These are phyloP conservation scores for Syncerus caffer DNA, from an alignment of 2,797 vertebrate genomes.

Conservation along the genomic window DNA sequence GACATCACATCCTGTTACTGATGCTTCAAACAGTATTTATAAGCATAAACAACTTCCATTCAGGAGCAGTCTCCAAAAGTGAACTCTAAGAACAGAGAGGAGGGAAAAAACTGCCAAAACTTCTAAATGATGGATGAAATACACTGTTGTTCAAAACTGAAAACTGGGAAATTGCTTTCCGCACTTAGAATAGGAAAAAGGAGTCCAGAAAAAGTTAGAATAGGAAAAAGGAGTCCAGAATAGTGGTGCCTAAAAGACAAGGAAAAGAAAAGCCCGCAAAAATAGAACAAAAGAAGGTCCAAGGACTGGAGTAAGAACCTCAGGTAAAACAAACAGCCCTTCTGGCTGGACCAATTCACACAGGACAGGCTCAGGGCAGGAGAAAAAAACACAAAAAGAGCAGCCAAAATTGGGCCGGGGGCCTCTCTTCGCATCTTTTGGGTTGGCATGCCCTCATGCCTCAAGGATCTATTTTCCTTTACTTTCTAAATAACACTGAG, in stretches of 20 bases:
- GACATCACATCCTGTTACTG: background rate
- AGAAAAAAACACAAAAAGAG: background rate
- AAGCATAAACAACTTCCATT: background rate
- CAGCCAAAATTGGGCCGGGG: background rate
- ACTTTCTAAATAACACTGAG: background rate
- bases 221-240: background rate
- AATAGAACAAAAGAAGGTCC: background rate
- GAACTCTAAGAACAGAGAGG: background rate
- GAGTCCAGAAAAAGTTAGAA: too few species aligned
- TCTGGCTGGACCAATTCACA: background rate
- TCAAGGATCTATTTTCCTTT: background rate
- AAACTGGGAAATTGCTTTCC: background rate
- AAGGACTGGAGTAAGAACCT: background rate
- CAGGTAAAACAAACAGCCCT: background rate
- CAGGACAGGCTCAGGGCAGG: background rate
- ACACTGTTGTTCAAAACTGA: background rate
- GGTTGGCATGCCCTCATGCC: background rate
- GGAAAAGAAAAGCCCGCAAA: background rate
- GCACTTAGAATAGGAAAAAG: too few species aligned
- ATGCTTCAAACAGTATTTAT: background rate
- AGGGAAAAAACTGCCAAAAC: background rate
- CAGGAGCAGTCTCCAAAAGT: background rate
- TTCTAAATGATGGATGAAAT: background rate
- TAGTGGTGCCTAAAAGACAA: background rate
- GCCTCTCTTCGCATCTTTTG: rapidly evolving